Evolutionary conservation across 2,797 vertebrate genomes (phyloP), one percentile per base, ranked within the genome.

Genomic region (Somateria mollissima): DNA sequence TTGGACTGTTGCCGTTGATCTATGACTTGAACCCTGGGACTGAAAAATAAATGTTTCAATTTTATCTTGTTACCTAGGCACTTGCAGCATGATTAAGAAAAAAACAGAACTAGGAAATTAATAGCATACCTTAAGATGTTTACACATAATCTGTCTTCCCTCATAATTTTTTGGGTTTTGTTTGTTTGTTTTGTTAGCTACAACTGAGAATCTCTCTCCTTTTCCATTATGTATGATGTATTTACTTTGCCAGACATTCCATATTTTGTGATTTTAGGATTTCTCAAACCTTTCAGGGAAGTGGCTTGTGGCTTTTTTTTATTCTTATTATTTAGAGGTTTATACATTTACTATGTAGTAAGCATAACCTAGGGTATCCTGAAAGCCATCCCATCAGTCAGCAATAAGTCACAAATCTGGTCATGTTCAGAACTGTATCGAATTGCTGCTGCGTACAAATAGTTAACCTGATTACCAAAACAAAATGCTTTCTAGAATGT

Each of bases 1-100:
- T 91, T 98, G 98, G 49, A 99, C 98, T 5, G 96, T 97, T 17
- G 98, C 98, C 32, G 98, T 97, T 41, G 94, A 96, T 84, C 98
- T 97, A 67, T 79, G 85, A 8, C 97, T 96, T 13, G 95, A 84
- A 73, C 83, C 96, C 86, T 95, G 97, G 72, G 94, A 78, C 98
- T 98, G 94, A 87, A 97, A 97, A 61, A 97, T 20, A 98, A 95
- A 91, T 3, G 28, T 45, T 54, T 84, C 53, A 57, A 43, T 60
- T 28, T 84, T 27, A 89, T 45, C 76, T 84, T 8, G n/a, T 64
- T 57, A 82, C 18, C 21, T n/a, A 47, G 54, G n/a, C 32, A 53
- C 66, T 11, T 51, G 41, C 12, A 72, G 79, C 43, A 72, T 0
- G 7, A 64, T 12, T 3, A 84, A 67, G 54, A 41, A 41, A 49